Evolutionary conservation across 2,797 vertebrate genomes (phyloP).

Genomic region (Hippocampus kuda): DNA sequence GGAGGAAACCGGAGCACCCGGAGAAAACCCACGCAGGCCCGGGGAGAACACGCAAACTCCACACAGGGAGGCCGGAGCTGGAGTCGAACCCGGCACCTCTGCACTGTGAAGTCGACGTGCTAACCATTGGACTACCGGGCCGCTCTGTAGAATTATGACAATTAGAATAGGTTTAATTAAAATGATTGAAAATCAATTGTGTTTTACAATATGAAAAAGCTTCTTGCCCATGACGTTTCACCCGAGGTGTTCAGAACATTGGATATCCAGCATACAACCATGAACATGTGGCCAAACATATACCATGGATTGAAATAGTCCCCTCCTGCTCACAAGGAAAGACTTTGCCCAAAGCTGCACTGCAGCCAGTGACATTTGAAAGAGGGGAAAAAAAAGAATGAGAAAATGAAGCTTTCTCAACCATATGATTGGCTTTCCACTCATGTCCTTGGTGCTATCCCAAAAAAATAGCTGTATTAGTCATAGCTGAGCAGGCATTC

Average conservation of each 20-base stretch:
- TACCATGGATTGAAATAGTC: neutral
- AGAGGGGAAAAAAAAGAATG: conserved; percentile 23
- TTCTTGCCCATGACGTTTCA: conserved; percentile 7
- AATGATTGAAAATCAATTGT: too few species aligned
- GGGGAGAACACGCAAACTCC: too few species aligned
- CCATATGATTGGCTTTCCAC: conserved; percentile 46
- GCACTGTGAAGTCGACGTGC: too few species aligned
- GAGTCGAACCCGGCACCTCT: too few species aligned
- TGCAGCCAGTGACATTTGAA: conserved; percentile 48
- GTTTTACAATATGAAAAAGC: conserved; percentile 5
- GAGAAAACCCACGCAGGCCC: too few species aligned
- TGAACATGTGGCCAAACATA: conserved; percentile 15
- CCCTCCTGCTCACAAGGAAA: conserved; percentile 4
- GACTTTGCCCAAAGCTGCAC: conserved; percentile 5
- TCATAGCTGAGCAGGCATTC: conserved; percentile 2
- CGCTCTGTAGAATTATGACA: too few species aligned
- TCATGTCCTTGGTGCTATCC: conserved; percentile 23
- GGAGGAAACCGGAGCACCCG: too few species aligned
- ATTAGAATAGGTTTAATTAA: too few species aligned
- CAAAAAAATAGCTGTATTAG: neutral
- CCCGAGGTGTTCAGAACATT: conserved; percentile 10
- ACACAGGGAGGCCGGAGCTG: too few species aligned
- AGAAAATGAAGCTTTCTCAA: conserved; percentile 36
- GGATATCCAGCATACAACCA: conserved; percentile 6
- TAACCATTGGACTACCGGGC: too few species aligned